Evolutionary conservation across 2,888 invertebrate species (phyloP).

Genomic region (Mythimna ferrago): DNA sequence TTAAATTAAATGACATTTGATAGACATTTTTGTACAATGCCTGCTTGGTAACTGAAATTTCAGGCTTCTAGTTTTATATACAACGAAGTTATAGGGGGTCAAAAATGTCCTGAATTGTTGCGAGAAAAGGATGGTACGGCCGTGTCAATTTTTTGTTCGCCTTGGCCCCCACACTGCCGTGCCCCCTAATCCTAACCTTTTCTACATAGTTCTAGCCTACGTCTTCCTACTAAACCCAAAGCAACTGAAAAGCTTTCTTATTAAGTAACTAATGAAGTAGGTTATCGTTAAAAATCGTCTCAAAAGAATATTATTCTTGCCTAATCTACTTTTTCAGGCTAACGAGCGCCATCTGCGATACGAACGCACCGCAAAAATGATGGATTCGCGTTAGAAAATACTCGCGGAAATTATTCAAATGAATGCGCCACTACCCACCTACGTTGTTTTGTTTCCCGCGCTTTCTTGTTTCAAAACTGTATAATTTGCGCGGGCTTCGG

Average conservation of each 20-base stretch:
- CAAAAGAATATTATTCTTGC: not conserved
- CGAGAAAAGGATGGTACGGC: too few species aligned
- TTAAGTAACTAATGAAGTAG: not conserved
- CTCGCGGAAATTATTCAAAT: constrained; percentile 83
- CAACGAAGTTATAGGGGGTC: too few species aligned
- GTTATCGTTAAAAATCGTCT: not conserved
- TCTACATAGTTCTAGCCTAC: too few species aligned
- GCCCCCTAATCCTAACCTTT: too few species aligned
- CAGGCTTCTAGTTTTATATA: too few species aligned
- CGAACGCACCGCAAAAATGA: constrained; percentile 72
- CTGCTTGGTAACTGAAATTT: too few species aligned
- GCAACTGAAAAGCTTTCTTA: not conserved
- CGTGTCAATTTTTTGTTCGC: too few species aligned
- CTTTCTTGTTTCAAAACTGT: constrained; percentile 58
- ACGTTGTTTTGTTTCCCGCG: constrained; percentile 67
- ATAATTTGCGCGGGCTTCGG: constrained; percentile 44
- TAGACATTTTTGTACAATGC: too few species aligned
- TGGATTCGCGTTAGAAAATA: constrained; percentile 77
- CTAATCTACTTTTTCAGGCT: constrained; percentile 25
- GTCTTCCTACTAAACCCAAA: not conserved
- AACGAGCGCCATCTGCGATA: constrained; percentile 63
- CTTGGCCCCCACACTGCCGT: too few species aligned
- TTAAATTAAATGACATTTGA: too few species aligned
- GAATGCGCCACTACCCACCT: constrained; percentile 72
- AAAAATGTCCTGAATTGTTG: too few species aligned